Percentiles rank a stretch among this genome's conserved stretches.
phyloP scores from a whole-genome alignment of 2,888 invertebrate species.

The Perdita meconis region DNA sequence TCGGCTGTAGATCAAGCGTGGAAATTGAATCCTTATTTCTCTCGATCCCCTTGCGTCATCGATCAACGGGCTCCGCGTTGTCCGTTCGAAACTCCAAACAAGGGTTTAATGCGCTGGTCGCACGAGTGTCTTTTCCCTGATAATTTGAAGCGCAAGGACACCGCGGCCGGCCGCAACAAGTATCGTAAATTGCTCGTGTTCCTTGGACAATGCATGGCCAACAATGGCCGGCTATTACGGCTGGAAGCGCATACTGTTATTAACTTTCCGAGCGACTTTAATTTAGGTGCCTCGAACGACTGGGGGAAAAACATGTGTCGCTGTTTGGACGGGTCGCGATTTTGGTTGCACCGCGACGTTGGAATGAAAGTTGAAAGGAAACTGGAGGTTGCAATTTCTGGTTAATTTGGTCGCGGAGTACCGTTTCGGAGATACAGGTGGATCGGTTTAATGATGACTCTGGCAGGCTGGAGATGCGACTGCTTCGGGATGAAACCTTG shows the following conservation, averaged over 20 bases:
- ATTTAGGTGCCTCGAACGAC: neutral
- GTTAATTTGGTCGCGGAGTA: no score
- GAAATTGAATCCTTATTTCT: conserved; percentile 47
- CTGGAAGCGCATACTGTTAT: conserved; percentile 18
- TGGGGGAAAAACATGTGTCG: neutral
- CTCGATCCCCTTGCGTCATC: conserved; percentile 29
- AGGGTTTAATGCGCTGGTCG: neutral
- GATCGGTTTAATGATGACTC: no score
- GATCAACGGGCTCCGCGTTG: neutral
- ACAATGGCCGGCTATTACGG: conserved; percentile 17
- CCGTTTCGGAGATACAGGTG: no score
- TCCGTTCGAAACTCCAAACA: conserved; percentile 18
- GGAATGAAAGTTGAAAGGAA: no score
- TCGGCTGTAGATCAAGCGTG: conserved; percentile 39
- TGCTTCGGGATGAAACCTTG: no score
- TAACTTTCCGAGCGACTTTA: conserved; percentile 39
- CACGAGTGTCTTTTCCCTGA: conserved; percentile 9
- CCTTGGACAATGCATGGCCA: conserved; percentile 15
- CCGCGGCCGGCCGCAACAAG: no score
- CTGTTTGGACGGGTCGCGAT: neutral
- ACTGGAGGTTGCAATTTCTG: no score
- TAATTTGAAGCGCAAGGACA: conserved; percentile 1
- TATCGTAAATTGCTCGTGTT: conserved; percentile 17
- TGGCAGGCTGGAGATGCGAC: no score
- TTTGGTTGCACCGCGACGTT: neutral